phyloP scores from a whole-genome alignment of 2,888 invertebrate genomes.

The Drosophila tripunctata region DNA sequence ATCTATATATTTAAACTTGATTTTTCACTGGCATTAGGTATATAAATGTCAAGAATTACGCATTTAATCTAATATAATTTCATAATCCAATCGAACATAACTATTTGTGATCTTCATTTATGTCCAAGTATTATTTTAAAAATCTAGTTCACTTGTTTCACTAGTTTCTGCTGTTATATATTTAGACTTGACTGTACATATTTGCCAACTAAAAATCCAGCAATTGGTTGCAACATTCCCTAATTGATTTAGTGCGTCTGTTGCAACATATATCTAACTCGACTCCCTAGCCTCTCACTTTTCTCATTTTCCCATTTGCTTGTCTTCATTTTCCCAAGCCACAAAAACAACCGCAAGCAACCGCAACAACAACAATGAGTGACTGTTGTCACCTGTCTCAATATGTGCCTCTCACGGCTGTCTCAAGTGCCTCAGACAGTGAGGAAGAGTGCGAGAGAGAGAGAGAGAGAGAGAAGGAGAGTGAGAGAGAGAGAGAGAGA shows the following conservation, averaged over 20 bases:
- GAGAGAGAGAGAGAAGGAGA: not conserved
- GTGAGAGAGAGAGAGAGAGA: not conserved
- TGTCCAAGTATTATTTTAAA: too few relatives aligned
- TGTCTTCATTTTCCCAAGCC: constrained; percentile 1
- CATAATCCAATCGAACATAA: too few relatives aligned
- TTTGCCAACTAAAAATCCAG: not conserved
- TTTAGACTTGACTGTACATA: not conserved
- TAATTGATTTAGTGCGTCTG: constrained; percentile 72
- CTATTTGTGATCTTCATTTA: too few relatives aligned
- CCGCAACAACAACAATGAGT: constrained; percentile 45
- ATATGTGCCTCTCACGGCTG: constrained; percentile 74
- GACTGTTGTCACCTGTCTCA: constrained; percentile 75
- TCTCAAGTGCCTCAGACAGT: constrained; percentile 62
- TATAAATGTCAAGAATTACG: too few relatives aligned
- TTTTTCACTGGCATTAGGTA: too few relatives aligned
- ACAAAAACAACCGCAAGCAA: constrained; percentile 10
- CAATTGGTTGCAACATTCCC: constrained; percentile 7
- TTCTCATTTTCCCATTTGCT: too few relatives aligned
- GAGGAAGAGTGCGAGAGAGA: too few relatives aligned
- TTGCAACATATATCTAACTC: constrained; percentile 7
- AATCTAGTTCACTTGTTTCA: too few relatives aligned
- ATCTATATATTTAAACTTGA: too few relatives aligned
- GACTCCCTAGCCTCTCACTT: not conserved
- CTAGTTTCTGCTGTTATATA: too few relatives aligned
- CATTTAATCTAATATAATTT: too few relatives aligned